Percentiles rank a stretch among this genome's conserved stretches.
Conservation (phyloP, 2,113 vertebrate genomes). For the Genyomyrus donnyi region DNA sequence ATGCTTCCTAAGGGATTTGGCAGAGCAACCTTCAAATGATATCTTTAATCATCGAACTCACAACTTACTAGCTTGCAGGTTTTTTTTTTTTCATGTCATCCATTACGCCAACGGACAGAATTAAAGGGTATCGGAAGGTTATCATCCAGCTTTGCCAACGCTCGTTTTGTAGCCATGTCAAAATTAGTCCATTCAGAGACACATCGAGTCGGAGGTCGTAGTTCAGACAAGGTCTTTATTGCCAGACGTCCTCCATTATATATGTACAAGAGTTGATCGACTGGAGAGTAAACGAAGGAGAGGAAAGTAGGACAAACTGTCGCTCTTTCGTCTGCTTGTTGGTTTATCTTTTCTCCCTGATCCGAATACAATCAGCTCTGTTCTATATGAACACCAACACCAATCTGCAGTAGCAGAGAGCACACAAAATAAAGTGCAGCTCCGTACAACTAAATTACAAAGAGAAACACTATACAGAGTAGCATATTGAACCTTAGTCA, state of each 20-base stretch:
- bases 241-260: slow-evolving; percentile 38
- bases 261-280: slow-evolving; percentile 36
- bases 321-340: background rate
- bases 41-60: background rate
- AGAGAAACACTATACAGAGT: background rate
- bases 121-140: background rate
- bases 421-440: background rate
- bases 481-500: background rate
- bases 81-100: background rate
- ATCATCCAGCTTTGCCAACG: background rate
- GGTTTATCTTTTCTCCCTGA: background rate
- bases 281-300: slow-evolving; percentile 12
- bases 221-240: slow-evolving; percentile 43
- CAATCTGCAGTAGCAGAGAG: background rate
- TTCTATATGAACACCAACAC: slow-evolving; percentile 4
- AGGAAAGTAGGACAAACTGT: background rate
- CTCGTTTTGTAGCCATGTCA: background rate
- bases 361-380: background rate
- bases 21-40: background rate
- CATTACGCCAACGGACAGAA: background rate
- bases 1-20: background rate
- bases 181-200: background rate
- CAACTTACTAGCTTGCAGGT: background rate
- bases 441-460: background rate
- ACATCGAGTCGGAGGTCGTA: slow-evolving; percentile 19